Base-by-base conservation (phyloP, 2,888 invertebrate species). In the Morpho deidamia region DNA sequence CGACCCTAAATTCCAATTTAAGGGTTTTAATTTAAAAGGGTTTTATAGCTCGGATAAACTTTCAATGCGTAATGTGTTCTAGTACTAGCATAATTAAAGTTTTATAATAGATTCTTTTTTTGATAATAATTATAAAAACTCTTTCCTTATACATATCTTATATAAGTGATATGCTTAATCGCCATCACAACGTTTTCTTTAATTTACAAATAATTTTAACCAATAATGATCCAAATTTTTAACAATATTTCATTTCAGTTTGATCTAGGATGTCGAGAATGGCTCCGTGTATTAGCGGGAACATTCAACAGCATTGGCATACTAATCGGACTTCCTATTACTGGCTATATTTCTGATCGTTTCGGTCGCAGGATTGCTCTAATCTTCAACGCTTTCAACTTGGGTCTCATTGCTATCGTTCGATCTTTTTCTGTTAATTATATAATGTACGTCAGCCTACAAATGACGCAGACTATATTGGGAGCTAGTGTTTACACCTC, bases 161-260 rank as follows among this genome's bases (percentile, higher is more conserved):
- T 14, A 14, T 4, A 14, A 14, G 4, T 14, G 14, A 4, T n/a
- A n/a, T n/a, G n/a, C n/a, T n/a, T n/a, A n/a, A n/a, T n/a, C n/a
- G n/a, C n/a, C n/a, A n/a, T n/a, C n/a, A n/a, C n/a, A n/a, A n/a
- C n/a, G n/a, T n/a, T n/a, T n/a, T n/a, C n/a, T n/a, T 14, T 1
- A 14, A 1, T 14, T 14, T 2, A 4, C 14, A 14, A 14, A 14
- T 14, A 14, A 14, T 14, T 14, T 14, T 4, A 14, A 14, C 14
- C 14, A 2, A n/a, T n/a, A n/a, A n/a, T n/a, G n/a, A n/a, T n/a
- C n/a, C n/a, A n/a, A n/a, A n/a, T n/a, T n/a, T n/a, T n/a, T n/a
- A n/a, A n/a, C n/a, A n/a, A n/a, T n/a, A 11, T 44, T n/a, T 10
- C 42, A 64, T 50, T 50, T 43, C 9, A 50, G 49, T 50, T 50